Evolutionary conservation across 2,888 invertebrate species (phyloP).

Genomic region (Pollenia angustigena): DNA sequence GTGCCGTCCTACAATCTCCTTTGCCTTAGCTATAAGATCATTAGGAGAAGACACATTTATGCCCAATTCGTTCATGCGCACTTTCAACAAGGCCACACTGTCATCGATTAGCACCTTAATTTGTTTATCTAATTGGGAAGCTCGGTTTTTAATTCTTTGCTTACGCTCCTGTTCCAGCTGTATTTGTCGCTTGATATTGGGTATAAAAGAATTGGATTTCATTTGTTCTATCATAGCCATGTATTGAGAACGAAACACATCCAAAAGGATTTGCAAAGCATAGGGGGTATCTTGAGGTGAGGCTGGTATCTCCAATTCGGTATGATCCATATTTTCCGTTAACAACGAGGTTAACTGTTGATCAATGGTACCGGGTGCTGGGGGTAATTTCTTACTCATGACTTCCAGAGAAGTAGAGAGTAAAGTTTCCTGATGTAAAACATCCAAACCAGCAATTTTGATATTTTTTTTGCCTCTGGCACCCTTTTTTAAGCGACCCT

Average conservation of each 20-base stretch:
- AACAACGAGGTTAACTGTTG: slow-evolving; percentile 93
- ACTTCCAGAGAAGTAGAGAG: slow-evolving; percentile 92
- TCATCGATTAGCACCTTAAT: slow-evolving; percentile 96
- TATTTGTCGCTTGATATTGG: slow-evolving; percentile 90
- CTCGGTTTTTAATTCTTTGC: slow-evolving; percentile 91
- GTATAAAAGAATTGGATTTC: slow-evolving; percentile 91
- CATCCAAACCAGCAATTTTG: slow-evolving; percentile 94
- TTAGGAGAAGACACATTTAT: slow-evolving; percentile 94
- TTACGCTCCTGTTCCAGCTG: slow-evolving; percentile 94
- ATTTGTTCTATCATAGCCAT: slow-evolving; percentile 93
- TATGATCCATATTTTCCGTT: slow-evolving; percentile 89
- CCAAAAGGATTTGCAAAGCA: slow-evolving; percentile 93
- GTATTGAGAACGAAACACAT: slow-evolving; percentile 93
- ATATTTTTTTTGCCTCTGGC: slow-evolving; percentile 88
- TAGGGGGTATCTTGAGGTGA: slow-evolving; percentile 92
- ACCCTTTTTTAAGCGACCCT: slow-evolving; percentile 88
- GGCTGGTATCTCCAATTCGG: slow-evolving; percentile 92
- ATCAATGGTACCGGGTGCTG: slow-evolving; percentile 96
- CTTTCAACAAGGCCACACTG: slow-evolving; percentile 94
- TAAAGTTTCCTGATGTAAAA: slow-evolving; percentile 94
- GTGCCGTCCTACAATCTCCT: slow-evolving; percentile 96
- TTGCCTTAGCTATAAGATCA: slow-evolving; percentile 93
- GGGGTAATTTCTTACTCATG: slow-evolving; percentile 90
- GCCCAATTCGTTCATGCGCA: slow-evolving; percentile 95
- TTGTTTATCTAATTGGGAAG: slow-evolving; percentile 96